phyloP scores from a whole-genome alignment of 2,113 vertebrate genomes.

The Vireo altiloquus region DNA sequence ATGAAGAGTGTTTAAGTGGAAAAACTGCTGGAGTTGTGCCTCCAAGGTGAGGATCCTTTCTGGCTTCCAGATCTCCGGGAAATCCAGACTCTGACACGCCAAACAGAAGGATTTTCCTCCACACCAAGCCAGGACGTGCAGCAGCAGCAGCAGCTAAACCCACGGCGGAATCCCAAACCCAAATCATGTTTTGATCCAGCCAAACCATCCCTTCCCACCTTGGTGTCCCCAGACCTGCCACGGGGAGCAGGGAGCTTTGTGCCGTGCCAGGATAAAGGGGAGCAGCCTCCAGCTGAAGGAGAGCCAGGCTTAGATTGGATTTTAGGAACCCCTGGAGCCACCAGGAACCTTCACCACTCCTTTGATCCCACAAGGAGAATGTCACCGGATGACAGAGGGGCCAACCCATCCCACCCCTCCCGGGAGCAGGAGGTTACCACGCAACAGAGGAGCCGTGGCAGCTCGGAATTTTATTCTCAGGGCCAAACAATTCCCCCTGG shows the following conservation, averaged over 20 bases:
- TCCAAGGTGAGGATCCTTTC: background rate
- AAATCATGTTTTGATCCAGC: accelerated
- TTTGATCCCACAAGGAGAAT: background rate
- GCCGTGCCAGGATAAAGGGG: background rate
- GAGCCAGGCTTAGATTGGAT: accelerated
- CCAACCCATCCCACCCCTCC: background rate
- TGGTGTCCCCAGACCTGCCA: background rate
- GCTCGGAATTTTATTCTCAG: constrained; percentile 42
- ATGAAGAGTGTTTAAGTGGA: background rate
- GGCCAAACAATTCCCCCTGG: constrained; percentile 63
- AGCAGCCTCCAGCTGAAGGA: background rate
- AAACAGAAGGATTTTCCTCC: background rate
- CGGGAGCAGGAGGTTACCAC: background rate
- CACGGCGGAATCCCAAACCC: accelerated
- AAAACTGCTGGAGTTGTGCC: background rate
- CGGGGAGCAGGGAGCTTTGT: accelerated
- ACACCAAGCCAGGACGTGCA: background rate
- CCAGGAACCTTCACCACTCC: background rate
- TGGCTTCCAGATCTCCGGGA: background rate
- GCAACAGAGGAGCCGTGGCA: constrained; percentile 31
- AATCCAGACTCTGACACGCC: background rate
- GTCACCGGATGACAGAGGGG: background rate
- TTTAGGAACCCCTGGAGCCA: background rate
- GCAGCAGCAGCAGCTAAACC: background rate
- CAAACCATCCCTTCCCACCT: background rate